phyloP scores from a whole-genome alignment of 2,888 invertebrate genomes.

The Cerceris rybyensis region DNA sequence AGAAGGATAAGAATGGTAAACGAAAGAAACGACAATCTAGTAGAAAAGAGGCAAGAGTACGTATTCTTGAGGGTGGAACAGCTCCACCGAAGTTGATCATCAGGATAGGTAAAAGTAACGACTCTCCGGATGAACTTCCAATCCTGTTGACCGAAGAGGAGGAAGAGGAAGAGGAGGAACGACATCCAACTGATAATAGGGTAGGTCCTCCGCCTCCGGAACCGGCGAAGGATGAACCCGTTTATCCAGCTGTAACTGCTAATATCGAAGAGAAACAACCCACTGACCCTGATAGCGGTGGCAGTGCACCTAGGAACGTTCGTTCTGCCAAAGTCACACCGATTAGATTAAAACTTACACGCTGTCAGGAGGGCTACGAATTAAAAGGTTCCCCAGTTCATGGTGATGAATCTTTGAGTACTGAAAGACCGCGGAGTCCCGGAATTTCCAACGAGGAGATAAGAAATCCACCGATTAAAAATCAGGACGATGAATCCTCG shows the following conservation, averaged over 20 bases:
- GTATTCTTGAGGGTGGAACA: constrained; percentile 84
- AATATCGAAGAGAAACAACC: constrained; percentile 79
- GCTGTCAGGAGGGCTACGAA: constrained; percentile 89
- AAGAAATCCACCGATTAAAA: constrained; percentile 62
- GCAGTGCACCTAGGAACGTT: constrained; percentile 83
- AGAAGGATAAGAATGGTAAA: constrained; percentile 84
- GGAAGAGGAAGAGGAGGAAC: constrained; percentile 49
- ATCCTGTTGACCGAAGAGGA: constrained; percentile 42
- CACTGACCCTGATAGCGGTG: constrained; percentile 77
- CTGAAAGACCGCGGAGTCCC: constrained; percentile 29
- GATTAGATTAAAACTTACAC: constrained; percentile 91
- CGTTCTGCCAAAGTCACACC: constrained; percentile 89
- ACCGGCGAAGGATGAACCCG: constrained; percentile 59
- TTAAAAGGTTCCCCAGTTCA: constrained; percentile 79
- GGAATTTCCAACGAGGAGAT: constrained; percentile 35
- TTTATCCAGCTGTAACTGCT: constrained; percentile 43
- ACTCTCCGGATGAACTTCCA: constrained; percentile 41
- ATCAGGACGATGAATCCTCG: constrained; percentile 62
- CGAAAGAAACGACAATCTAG: constrained; percentile 83
- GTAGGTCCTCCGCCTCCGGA: constrained; percentile 69
- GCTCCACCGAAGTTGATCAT: constrained; percentile 90
- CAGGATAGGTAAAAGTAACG: constrained; percentile 84
- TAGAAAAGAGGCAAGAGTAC: constrained; percentile 83
- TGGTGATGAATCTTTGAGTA: constrained; percentile 36
- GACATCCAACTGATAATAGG: constrained; percentile 61